A percentile compares a stretch with the other conserved stretches of the same genome.
Conservation (phyloP, 2,888 invertebrate genomes). For the Dryocosmus kuriphilus region DNA sequence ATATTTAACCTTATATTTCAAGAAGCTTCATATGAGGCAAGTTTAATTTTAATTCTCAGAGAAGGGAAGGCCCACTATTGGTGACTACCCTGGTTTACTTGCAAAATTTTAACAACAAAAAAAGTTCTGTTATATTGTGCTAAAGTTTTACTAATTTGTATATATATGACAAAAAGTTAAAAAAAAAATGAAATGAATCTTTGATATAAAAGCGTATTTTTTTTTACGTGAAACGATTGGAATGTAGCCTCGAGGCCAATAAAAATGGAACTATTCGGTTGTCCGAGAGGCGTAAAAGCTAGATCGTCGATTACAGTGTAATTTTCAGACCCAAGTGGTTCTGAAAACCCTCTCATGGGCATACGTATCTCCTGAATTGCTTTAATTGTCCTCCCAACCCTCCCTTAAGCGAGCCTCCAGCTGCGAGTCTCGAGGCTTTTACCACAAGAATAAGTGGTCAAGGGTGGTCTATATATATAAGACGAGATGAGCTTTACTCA, state of each 20-base stretch:
- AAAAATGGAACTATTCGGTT: background rate
- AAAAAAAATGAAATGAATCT: background rate
- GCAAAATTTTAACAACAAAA: too few relatives aligned
- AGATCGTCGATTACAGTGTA: background rate
- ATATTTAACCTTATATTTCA: too few relatives aligned
- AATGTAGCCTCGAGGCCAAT: background rate
- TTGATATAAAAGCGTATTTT: background rate
- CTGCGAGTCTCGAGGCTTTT: background rate
- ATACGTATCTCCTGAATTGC: slow-evolving; percentile 8
- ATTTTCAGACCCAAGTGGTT: slow-evolving; percentile 7
- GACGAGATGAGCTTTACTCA: background rate
- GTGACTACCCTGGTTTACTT: too few relatives aligned
- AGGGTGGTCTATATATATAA: background rate
- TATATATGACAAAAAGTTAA: too few relatives aligned
- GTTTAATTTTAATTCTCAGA: too few relatives aligned
- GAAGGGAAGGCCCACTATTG: too few relatives aligned
- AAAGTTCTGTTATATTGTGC: too few relatives aligned
- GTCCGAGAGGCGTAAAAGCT: background rate
- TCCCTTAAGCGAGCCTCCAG: background rate
- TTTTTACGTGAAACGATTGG: background rate
- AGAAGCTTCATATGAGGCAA: too few relatives aligned
- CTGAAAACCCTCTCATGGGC: background rate
- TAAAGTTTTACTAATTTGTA: too few relatives aligned
- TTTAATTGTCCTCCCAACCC: slow-evolving; percentile 10
- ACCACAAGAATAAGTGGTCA: slow-evolving; percentile 1